Evolutionary conservation across 2,888 invertebrate genomes (phyloP).

Genomic region (Ectropis crepuscularia): DNA sequence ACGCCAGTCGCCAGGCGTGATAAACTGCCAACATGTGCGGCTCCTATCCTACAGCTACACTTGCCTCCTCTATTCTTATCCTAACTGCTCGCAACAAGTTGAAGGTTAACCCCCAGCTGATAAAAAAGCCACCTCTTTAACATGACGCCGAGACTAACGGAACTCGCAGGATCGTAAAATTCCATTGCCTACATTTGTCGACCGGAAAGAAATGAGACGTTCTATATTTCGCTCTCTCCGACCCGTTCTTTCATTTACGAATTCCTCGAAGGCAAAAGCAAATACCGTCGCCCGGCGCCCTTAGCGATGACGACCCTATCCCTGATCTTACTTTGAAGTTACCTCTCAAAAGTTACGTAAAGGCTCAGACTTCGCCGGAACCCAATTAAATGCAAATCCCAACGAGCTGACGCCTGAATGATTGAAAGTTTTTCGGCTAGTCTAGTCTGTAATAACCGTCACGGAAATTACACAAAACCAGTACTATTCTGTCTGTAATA

Average conservation of each 20-base stretch:
- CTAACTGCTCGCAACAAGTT: constrained; percentile 50
- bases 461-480: constrained; percentile 6
- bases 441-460: constrained; percentile 13
- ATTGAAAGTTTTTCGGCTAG: constrained; percentile 22
- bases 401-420: constrained; percentile 18
- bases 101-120: constrained; percentile 58
- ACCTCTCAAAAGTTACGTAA: constrained; percentile 32
- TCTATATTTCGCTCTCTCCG: constrained; percentile 29
- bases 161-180: constrained; percentile 34
- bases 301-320: constrained; percentile 32
- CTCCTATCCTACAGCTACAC: constrained; percentile 50
- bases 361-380: constrained; percentile 27
- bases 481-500: neutral
- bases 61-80: constrained; percentile 52
- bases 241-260: constrained; percentile 36
- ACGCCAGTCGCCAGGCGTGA: constrained; percentile 57
- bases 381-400: constrained; percentile 37
- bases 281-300: constrained; percentile 30
- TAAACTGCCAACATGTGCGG: constrained; percentile 68
- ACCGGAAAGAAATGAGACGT: constrained; percentile 41
- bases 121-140: constrained; percentile 34
- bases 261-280: constrained; percentile 35
- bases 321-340: constrained; percentile 37
- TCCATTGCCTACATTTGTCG: constrained; percentile 32
- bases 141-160: constrained; percentile 21